Evolutionary conservation across 1,140 invertebrate species (phyloP), one percentile per base, ranked within the genome.

Genomic region (Drosophila arawakana): DNA sequence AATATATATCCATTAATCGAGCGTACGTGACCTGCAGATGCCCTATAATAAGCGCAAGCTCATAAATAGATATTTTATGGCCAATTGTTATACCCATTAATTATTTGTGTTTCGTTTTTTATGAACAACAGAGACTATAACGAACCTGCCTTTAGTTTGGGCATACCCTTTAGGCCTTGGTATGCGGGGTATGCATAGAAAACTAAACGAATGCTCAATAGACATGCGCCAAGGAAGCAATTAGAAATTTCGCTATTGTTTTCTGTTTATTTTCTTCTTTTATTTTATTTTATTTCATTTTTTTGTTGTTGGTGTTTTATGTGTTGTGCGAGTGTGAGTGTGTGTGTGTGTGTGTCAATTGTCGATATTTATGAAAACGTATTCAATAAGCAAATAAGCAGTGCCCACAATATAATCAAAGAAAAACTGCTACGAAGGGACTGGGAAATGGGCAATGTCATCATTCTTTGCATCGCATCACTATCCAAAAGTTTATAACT

Each of bases 181-280:
- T 10, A 9, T 46, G 54, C 39, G 61, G 57, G 58, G 71, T 73
- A 70, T 74, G n/a, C 13, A 46, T 10, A 46, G 39, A 30, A n/a
- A 73, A 59, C 30, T 43, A 5, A 69, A 47, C 35, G 37, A 59
- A 52, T 68, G 34, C 30, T 47, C 55, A 34, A 52, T 70, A 74
- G 39, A 69, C 66, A 74, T 61, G 63, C 72, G 72, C 65, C 66
- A 70, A 70, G 72, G 55, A 73, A 73, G 70, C 65, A 73, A 68
- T 69, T 74, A 69, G 72, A 69, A 57, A 69, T 65, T 30, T 75
- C 34, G 55, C 73, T 37, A 71, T 58, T 59, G 66, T 74, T 69
- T 74, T 69, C 43, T 44, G 34, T 60, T 69, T 57, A 47, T 15
- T 34, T 69, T 15, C 47, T 47, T 55, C 41, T 58, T 68, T 30